Evolutionary conservation across 2,888 invertebrate species (phyloP).

Genomic region (Prosopocoilus inquinatus): DNA sequence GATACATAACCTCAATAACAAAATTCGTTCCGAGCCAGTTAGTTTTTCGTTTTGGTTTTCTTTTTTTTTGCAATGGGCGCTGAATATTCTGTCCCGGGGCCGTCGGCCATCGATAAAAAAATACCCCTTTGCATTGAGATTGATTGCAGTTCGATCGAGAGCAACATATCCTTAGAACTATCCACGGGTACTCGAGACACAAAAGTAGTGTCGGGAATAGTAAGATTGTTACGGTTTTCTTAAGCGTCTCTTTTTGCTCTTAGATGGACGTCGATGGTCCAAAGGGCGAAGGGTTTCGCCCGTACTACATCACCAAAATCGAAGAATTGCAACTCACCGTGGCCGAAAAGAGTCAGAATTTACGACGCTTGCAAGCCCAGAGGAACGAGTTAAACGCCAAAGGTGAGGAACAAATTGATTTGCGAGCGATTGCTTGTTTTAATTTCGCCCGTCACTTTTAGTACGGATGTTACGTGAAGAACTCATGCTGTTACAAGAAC

Average conservation of each 20-base stretch:
- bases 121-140: constrained; percentile 8
- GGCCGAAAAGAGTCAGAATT: constrained; percentile 16
- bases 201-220: constrained; percentile 3
- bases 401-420: neutral
- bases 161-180: neutral
- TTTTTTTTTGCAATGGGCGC: constrained; percentile 6
- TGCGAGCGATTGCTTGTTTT: neutral
- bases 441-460: constrained; percentile 43
- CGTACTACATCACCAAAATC: constrained; percentile 97
- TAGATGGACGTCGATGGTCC: constrained; percentile 73
- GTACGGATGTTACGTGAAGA: constrained; percentile 98
- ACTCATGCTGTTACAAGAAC: constrained; percentile 92
- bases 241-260: constrained; percentile 28
- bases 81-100: constrained; percentile 12
- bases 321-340: constrained; percentile 77
- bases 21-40: neutral
- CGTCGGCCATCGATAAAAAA: constrained; percentile 10
- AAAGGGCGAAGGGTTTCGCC: constrained; percentile 87
- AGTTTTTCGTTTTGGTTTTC: neutral
- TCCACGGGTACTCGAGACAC: neutral
- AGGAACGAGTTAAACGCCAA: constrained; percentile 14
- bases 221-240: neutral
- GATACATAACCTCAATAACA: constrained; percentile 4
- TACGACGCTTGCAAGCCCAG: constrained; percentile 11
- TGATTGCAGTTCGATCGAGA: constrained; percentile 10